These are phyloP conservation scores for Rynchops niger DNA, from an alignment of 2,113 vertebrate species.

Conservation along the genomic window DNA sequence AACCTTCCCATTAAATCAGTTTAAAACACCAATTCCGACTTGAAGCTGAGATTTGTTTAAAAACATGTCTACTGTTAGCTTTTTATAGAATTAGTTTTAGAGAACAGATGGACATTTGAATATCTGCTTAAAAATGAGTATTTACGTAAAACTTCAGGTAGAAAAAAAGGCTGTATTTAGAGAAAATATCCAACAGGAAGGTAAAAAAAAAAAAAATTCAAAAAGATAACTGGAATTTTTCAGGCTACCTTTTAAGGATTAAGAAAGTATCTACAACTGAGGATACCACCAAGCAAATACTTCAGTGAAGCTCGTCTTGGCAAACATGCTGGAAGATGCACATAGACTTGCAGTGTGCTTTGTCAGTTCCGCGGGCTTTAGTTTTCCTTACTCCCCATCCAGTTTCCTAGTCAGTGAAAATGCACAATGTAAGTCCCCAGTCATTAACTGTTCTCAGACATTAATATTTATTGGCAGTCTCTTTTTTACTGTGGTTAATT, in stretches of 20 bases:
- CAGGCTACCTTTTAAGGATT: not conserved
- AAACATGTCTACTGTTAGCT: not conserved
- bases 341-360: not conserved
- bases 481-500: not conserved
- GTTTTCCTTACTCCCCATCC: not conserved
- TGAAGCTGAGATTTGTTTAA: not conserved
- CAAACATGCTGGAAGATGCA: not conserved
- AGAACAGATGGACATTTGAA: constrained; percentile 44
- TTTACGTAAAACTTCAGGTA: not conserved
- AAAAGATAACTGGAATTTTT: not conserved
- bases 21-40: not conserved
- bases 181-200: not conserved
- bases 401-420: not conserved
- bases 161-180: not conserved
- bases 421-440: not conserved
- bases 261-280: not conserved
- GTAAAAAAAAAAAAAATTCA: not conserved
- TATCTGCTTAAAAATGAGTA: not conserved
- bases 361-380: not conserved
- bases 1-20: not conserved
- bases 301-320: not conserved
- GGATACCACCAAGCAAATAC: not conserved
- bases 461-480: not conserved
- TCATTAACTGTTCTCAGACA: not conserved
- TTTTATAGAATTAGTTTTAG: constrained; percentile 3